Base-by-base conservation (phyloP, 2,113 vertebrate genomes). In the Salvelinus sp. region DNA sequence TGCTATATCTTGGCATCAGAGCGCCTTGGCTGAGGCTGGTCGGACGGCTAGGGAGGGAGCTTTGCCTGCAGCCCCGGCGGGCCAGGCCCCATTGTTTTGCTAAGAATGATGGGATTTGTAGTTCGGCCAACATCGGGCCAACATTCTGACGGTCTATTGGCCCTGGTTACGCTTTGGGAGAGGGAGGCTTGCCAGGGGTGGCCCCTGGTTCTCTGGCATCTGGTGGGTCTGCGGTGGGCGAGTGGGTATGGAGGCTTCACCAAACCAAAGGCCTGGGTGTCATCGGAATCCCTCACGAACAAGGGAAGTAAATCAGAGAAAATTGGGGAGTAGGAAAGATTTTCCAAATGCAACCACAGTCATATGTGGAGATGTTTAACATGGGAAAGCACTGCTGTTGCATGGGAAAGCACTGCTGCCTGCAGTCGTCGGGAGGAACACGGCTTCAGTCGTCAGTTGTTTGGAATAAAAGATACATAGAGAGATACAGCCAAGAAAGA, bases 81-180 rank as follows among this genome's bases (percentile, higher is more conserved):
- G 74, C 73, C 70, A 62, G 60, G 28, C 76, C 70, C 68, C 33
- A 48, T 73, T 79, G 81, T 76, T 81, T 79, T 47, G 74, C 80
- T 82, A 71, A 78, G 82, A 83, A 83, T 81, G 70, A 84, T 62
- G 74, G 66, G 58, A 83, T 82, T 74, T 84, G 84, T 75, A 67
- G 25, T 80, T n/a, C 23, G 75, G 70, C 80, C 64, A 80, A 68
- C 58, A 44, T 58, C 16, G 22, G 47, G 66, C 22, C 68, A 63
- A 18, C 20, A 48, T 44, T 44, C 38, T 70, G 44, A 12, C 60
- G 16, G 70, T 65, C 28, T 44, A 62, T 71, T 70, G 18, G 76
- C 50, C 69, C 64, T 2, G n/a, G 30, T 57, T 63, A 18, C 60
- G 69, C 70, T 75, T 78, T 63, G 44, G 60, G 58, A 62, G 58